These are phyloP conservation scores for Arnoldichthys spilopterus DNA, from an alignment of 2,797 vertebrate genomes.

Conservation along the genomic window DNA sequence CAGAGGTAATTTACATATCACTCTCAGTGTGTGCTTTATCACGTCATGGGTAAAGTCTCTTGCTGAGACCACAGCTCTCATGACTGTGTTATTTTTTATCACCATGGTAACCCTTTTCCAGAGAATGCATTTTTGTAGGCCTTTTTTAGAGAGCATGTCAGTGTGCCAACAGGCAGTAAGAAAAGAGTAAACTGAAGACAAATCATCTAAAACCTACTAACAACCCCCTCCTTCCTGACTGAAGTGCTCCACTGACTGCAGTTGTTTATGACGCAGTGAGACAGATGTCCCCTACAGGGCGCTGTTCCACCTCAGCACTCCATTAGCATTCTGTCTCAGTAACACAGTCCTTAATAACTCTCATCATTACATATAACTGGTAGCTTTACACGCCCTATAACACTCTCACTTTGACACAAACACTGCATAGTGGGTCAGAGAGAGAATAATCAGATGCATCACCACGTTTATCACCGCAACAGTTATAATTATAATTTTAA, in stretches of 20 bases:
- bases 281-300: conserved; percentile 2
- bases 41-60: not conserved
- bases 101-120: not conserved
- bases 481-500: not conserved
- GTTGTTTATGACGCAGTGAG: not conserved
- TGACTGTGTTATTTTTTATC: not conserved
- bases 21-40: not conserved
- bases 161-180: not conserved
- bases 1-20: not conserved
- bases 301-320: conserved; percentile 8
- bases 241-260: not conserved
- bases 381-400: conserved; percentile 7
- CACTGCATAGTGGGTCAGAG: not conserved
- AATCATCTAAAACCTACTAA: not conserved
- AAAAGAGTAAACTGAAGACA: not conserved
- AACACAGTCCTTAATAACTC: conserved; percentile 5
- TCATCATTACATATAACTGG: conserved; percentile 4
- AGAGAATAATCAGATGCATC: conserved; percentile 6
- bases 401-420: conserved; percentile 8
- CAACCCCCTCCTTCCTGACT: not conserved
- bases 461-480: not conserved
- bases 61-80: not conserved
- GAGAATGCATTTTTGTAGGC: not conserved
- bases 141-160: not conserved
- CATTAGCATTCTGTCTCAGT: not conserved